Conservation (phyloP, 2,888 invertebrate genomes). For the Aleiodes alternator region DNA sequence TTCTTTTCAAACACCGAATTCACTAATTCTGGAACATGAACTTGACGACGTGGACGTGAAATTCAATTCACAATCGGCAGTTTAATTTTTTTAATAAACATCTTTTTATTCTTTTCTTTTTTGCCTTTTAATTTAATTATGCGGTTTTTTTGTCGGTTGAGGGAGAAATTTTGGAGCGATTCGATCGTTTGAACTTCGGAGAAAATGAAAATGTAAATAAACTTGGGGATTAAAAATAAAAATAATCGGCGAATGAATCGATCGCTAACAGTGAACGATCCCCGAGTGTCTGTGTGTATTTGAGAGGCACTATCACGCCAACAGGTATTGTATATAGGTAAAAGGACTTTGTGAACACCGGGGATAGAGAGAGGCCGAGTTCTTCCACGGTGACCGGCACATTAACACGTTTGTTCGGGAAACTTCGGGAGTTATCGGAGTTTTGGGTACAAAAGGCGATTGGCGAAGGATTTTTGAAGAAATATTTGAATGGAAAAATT, state of each 20-base stretch:
- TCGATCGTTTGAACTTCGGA: slow-evolving; percentile 1
- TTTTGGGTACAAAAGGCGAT: slow-evolving; percentile 35
- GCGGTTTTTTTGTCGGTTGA: too few species aligned
- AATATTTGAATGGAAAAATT: too few species aligned
- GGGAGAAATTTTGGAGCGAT: background rate
- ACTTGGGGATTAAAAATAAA: background rate
- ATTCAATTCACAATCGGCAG: slow-evolving; percentile 10
- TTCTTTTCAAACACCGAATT: slow-evolving; percentile 23
- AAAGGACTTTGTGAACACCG: slow-evolving; percentile 48
- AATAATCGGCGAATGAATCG: slow-evolving; percentile 10
- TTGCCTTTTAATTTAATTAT: too few species aligned
- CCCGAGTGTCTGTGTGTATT: slow-evolving; percentile 29
- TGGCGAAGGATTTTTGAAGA: too few species aligned
- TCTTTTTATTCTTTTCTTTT: too few species aligned
- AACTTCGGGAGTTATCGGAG: slow-evolving; percentile 66
- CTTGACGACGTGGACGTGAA: slow-evolving; percentile 30
- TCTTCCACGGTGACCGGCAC: slow-evolving; percentile 69
- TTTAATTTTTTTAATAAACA: background rate
- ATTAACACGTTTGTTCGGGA: slow-evolving; percentile 69
- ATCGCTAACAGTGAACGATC: slow-evolving; percentile 34
- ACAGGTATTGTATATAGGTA: slow-evolving; percentile 44
- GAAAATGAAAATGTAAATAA: background rate
- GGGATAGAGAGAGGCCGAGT: background rate
- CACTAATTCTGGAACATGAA: slow-evolving; percentile 15
- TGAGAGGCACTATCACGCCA: slow-evolving; percentile 44